These are phyloP conservation scores for Perithous albicinctus DNA, from an alignment of 2,888 invertebrate species.

Conservation along the genomic window DNA sequence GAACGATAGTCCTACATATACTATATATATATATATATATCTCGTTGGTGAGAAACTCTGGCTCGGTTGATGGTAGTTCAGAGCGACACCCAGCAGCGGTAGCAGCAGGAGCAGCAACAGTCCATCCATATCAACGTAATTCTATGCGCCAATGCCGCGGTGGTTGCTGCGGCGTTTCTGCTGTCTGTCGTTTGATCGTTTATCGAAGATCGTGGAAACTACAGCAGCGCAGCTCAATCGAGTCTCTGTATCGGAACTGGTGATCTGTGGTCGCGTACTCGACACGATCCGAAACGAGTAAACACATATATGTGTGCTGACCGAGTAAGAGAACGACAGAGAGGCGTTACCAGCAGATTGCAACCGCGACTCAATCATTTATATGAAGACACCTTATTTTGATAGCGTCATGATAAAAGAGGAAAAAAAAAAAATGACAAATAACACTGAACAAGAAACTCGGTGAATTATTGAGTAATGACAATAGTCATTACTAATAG, in stretches of 20 bases:
- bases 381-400: neutral
- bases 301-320: neutral
- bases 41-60: slow-evolving; percentile 34
- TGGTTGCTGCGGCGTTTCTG: slow-evolving; percentile 22
- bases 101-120: slow-evolving; percentile 46
- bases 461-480: neutral
- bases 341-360: neutral
- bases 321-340: neutral
- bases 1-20: too few relatives aligned
- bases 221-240: slow-evolving; percentile 1
- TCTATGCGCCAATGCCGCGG: slow-evolving; percentile 12
- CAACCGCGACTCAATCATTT: neutral
- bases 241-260: slow-evolving; percentile 25
- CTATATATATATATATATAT: too few relatives aligned
- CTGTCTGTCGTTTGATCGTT: slow-evolving; percentile 53
- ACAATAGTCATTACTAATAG: too few relatives aligned
- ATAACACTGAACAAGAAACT: too few relatives aligned
- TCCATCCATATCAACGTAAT: slow-evolving; percentile 47
- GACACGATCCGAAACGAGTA: slow-evolving; percentile 29
- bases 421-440: too few relatives aligned
- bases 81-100: too few relatives aligned
- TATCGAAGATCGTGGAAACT: slow-evolving; percentile 74
- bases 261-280: slow-evolving; percentile 32
- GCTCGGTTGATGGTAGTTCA: slow-evolving; percentile 48
- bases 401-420: neutral